A percentile compares a stretch with the other conserved stretches of the same genome.
These are phyloP conservation scores for Leptinotarsa undecemlineata DNA, from an alignment of 1,140 invertebrate genomes.

Conservation along the genomic window DNA sequence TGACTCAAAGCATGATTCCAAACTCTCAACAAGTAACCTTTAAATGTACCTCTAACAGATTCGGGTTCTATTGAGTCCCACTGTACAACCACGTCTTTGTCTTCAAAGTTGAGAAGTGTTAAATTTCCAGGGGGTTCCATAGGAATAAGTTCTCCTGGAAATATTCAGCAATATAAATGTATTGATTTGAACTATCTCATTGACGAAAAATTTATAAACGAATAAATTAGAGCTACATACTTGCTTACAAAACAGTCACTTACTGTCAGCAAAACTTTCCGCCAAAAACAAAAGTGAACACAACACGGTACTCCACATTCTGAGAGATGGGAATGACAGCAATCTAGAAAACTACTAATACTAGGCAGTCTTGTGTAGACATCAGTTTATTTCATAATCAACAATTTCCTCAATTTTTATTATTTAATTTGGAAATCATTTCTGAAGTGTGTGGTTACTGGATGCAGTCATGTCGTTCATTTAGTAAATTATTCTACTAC, in stretches of 20 bases:
- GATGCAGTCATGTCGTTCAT: constrained; percentile 20
- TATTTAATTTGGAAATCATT: constrained; percentile 29
- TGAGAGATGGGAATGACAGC: neutral
- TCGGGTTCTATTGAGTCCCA: constrained; percentile 80
- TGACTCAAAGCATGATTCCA: constrained; percentile 78
- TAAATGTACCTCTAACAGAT: constrained; percentile 85
- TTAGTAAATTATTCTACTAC: constrained; percentile 6
- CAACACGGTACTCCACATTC: constrained; percentile 18
- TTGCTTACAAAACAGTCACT: neutral
- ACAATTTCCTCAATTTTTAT: constrained; percentile 34
- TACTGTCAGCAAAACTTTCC: constrained; percentile 10
- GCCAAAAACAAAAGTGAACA: constrained; percentile 5
- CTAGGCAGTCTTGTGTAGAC: constrained; percentile 7
- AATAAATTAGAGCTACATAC: no score
- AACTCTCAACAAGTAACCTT: constrained; percentile 89
- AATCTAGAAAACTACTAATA: constrained; percentile 21
- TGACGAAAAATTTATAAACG: no score
- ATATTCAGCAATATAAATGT: neutral
- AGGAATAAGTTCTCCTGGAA: constrained; percentile 83
- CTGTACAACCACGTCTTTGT: constrained; percentile 74
- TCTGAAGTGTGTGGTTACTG: neutral
- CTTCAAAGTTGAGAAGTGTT: constrained; percentile 72
- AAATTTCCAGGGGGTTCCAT: constrained; percentile 83
- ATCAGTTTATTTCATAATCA: constrained; percentile 23
- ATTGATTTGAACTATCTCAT: no score